Conservation (phyloP, 2,797 vertebrate genomes). For the Fistularia tabacaria region DNA sequence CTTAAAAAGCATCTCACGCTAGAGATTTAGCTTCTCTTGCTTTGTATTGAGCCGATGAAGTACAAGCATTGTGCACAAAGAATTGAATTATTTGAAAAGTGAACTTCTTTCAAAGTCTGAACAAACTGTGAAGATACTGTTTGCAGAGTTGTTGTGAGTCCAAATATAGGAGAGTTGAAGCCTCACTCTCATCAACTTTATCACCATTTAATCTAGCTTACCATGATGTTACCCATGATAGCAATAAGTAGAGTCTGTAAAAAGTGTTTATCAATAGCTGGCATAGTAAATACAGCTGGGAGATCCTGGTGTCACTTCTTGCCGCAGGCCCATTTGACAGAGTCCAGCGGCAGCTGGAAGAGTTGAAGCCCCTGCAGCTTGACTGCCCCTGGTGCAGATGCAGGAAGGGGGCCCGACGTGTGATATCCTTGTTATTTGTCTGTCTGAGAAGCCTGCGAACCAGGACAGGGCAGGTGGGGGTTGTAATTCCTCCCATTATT, state of each 20-base stretch:
- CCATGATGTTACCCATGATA: constrained; percentile 11
- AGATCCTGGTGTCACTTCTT: constrained; percentile 39
- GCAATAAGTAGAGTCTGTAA: constrained; percentile 7
- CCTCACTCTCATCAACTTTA: constrained; percentile 14
- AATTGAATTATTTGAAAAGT: constrained; percentile 48
- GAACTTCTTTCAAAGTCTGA: constrained; percentile 55
- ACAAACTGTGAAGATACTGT: constrained; percentile 23
- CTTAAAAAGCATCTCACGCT: constrained; percentile 60
- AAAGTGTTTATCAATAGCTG: constrained; percentile 34
- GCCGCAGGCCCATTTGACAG: constrained; percentile 32
- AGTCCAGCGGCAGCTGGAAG: constrained; percentile 56
- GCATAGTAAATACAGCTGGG: constrained; percentile 49
- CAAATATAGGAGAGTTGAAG: constrained; percentile 26
- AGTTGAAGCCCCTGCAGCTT: constrained; percentile 56
- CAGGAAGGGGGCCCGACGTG: constrained; percentile 61
- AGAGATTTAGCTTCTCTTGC: constrained; percentile 49
- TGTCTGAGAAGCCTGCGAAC: constrained; percentile 62
- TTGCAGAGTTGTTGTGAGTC: constrained; percentile 7
- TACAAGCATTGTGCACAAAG: constrained; percentile 38
- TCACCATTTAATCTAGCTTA: constrained; percentile 21
- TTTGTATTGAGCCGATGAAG: constrained; percentile 48
- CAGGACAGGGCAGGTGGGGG: constrained; percentile 52
- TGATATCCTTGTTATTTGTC: constrained; percentile 65
- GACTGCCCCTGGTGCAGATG: constrained; percentile 33
- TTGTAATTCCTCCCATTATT: constrained; percentile 64